phyloP scores from a whole-genome alignment of 1,140 invertebrate species.

The Littorina saxatilis region DNA sequence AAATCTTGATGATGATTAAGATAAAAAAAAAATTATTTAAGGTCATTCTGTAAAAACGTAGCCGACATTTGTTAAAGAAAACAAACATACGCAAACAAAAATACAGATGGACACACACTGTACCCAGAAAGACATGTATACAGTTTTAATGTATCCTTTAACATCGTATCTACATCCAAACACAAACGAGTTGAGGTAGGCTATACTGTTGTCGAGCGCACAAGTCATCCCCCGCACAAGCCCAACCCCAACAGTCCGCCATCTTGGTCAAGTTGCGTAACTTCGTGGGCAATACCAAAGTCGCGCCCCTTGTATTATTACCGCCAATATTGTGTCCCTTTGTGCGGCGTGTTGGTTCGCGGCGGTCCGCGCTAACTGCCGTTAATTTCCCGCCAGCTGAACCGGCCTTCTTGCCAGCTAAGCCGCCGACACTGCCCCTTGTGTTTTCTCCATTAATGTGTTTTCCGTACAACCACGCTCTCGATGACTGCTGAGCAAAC shows the following conservation, averaged over 20 bases:
- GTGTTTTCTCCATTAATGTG: constrained; percentile 29
- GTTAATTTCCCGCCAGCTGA: constrained; percentile 17
- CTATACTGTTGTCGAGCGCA: background rate
- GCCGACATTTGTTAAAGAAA: too few relatives aligned
- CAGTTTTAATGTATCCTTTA: background rate
- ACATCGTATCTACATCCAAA: too few relatives aligned
- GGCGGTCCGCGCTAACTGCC: background rate
- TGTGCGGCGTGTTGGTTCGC: background rate
- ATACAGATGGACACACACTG: background rate
- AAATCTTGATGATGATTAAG: too few relatives aligned
- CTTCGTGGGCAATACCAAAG: too few relatives aligned
- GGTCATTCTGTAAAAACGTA: too few relatives aligned
- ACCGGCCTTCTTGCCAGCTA: background rate
- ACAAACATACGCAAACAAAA: background rate
- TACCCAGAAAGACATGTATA: background rate
- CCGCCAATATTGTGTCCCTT: background rate
- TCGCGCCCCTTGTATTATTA: too few relatives aligned
- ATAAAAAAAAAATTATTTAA: too few relatives aligned
- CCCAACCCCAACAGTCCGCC: too few relatives aligned
- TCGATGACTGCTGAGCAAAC: background rate
- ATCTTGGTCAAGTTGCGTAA: too few relatives aligned
- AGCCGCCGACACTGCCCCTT: background rate
- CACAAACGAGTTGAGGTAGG: background rate
- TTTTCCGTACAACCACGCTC: constrained; percentile 17
- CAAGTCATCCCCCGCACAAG: too few relatives aligned